Percentiles rank a stretch among this genome's conserved stretches.
Conservation (phyloP, 2,113 vertebrate species). For the Ceratotherium simum region DNA sequence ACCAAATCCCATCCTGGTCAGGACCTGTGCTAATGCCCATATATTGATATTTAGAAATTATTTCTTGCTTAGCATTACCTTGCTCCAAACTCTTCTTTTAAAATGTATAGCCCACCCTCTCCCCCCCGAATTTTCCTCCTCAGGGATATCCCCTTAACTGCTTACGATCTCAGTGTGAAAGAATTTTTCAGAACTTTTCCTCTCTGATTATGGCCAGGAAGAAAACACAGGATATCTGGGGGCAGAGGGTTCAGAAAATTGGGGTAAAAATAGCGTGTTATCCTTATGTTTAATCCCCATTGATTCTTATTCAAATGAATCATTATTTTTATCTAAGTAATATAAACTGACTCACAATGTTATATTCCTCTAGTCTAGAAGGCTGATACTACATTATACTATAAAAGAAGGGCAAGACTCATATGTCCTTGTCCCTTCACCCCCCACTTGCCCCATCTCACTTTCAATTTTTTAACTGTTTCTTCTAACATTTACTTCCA, state of each 20-base stretch:
- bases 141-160: neutral
- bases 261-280: neutral
- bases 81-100: neutral
- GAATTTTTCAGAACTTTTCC: neutral
- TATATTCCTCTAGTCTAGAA: neutral
- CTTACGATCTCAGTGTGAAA: neutral
- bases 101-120: neutral
- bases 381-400: neutral
- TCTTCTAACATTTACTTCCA: neutral
- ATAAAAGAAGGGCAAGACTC: neutral
- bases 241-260: neutral
- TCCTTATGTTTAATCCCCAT: neutral
- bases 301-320: constrained; percentile 12
- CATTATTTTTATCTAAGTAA: constrained; percentile 26
- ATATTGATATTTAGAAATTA: neutral
- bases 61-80: neutral
- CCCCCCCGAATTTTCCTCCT: neutral
- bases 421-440: neutral
- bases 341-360: neutral
- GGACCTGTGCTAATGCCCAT: neutral
- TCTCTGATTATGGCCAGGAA: neutral
- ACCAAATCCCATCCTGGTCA: neutral
- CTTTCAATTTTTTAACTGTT: constrained; percentile 16
- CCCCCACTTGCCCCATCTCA: neutral
- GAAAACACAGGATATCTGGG: neutral